phyloP scores from a whole-genome alignment of 1,140 invertebrate genomes.

The Lepeophtheirus salmonis region DNA sequence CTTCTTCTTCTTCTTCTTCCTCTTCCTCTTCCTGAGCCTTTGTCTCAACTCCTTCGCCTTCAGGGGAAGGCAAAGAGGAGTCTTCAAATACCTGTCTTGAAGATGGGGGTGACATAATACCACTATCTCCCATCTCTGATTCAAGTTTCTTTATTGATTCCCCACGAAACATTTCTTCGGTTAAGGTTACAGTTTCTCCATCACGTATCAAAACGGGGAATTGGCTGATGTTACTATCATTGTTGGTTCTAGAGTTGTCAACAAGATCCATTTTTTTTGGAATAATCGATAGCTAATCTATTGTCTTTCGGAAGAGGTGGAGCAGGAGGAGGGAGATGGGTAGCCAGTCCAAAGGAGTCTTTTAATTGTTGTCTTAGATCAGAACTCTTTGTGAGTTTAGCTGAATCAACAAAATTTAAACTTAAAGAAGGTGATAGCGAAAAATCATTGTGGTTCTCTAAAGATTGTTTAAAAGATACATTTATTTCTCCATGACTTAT shows the following conservation, averaged over 20 bases:
- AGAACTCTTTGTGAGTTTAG: neutral
- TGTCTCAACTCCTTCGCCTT: neutral
- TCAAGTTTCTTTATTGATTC: neutral
- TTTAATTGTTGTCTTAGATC: constrained; percentile 9
- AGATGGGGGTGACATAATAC: constrained; percentile 1
- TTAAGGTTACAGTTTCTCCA: constrained; percentile 21
- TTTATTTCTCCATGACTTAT: too few species aligned
- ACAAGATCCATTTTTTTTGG: neutral
- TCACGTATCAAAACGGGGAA: constrained; percentile 22
- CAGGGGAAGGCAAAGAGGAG: too few species aligned
- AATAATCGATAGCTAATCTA: neutral
- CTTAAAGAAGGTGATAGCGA: neutral
- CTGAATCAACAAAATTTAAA: neutral
- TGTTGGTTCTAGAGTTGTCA: too few species aligned
- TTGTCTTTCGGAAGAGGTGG: neutral
- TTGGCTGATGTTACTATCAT: too few species aligned
- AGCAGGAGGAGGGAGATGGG: neutral
- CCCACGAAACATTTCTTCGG: constrained; percentile 23
- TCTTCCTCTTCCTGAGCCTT: neutral
- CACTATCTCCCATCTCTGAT: neutral
- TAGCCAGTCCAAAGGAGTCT: neutral
- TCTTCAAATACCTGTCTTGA: too few species aligned
- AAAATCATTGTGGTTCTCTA: neutral
- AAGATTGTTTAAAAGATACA: too few species aligned
- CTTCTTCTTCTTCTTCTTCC: neutral